Conservation (phyloP, 2,113 vertebrate genomes). For the Strix aluco region DNA sequence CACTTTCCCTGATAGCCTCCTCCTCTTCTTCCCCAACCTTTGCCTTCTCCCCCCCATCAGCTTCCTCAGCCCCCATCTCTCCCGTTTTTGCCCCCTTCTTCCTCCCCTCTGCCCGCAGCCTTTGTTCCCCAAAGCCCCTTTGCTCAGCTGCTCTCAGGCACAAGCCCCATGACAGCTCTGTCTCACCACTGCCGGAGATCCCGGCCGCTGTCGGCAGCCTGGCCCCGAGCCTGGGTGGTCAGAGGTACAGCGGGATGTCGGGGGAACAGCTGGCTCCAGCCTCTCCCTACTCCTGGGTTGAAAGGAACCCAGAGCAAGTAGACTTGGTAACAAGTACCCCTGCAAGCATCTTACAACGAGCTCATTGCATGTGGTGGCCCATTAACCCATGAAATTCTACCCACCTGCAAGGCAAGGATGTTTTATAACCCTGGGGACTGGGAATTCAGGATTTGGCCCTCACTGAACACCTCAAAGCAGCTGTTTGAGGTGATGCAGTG, state of each 20-base stretch:
- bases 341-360: neutral
- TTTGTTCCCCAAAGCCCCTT: neutral
- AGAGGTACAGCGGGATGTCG: neutral
- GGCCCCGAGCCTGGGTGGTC: fast-evolving
- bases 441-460: neutral
- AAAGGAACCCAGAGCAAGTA: neutral
- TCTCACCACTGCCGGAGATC: fast-evolving
- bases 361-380: neutral
- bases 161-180: neutral
- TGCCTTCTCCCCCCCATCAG: neutral
- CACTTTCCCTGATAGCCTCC: neutral
- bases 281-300: neutral
- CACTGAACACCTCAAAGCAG: neutral
- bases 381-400: neutral
- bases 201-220: neutral
- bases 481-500: neutral
- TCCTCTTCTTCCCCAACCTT: neutral
- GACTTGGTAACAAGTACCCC: neutral
- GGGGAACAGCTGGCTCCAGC: neutral
- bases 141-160: neutral
- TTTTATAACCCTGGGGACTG: neutral
- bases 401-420: neutral
- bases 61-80: too few relatives aligned
- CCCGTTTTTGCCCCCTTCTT: too few relatives aligned
- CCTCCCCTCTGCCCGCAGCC: neutral